Conservation (phyloP, 2,888 invertebrate genomes). For the Teleogryllus oceanicus region DNA sequence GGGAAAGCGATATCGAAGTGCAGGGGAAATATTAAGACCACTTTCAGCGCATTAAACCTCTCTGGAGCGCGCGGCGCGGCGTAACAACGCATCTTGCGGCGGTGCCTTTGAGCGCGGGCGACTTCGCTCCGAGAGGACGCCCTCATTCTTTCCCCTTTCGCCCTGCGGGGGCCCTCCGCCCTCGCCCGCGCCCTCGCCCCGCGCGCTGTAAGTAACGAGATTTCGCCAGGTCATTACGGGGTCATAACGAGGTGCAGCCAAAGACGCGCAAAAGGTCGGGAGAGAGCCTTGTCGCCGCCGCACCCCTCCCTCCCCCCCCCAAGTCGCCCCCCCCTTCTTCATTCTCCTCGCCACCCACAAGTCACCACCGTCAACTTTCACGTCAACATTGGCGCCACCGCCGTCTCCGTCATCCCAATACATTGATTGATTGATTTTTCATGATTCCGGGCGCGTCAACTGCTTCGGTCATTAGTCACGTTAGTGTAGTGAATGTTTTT, state of each 20-base stretch:
- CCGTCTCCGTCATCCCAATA: too few species aligned
- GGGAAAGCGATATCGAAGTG: too few species aligned
- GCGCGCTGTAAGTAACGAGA: constrained; percentile 9
- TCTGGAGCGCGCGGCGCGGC: neutral
- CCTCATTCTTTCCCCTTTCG: neutral
- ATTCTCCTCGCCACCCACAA: too few species aligned
- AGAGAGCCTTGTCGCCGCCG: too few species aligned
- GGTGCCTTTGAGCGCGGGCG: neutral
- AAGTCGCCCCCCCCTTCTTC: too few species aligned
- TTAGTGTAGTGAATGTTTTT: too few species aligned
- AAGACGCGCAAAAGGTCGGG: neutral
- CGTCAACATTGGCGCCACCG: too few species aligned
- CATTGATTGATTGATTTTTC: too few species aligned
- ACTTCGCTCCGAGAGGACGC: neutral
- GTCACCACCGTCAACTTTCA: too few species aligned
- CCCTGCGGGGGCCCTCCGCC: neutral
- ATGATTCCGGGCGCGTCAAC: too few species aligned
- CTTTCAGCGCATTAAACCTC: neutral
- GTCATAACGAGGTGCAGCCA: neutral
- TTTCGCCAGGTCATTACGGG: neutral
- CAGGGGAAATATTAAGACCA: neutral
- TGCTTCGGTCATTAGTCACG: accelerated
- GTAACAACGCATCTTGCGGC: neutral
- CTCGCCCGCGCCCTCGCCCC: neutral
- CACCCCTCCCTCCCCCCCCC: too few species aligned